Evolutionary conservation across 2,888 invertebrate species (phyloP), one percentile per base, ranked within the genome.

Genomic region (Euclidia mi): DNA sequence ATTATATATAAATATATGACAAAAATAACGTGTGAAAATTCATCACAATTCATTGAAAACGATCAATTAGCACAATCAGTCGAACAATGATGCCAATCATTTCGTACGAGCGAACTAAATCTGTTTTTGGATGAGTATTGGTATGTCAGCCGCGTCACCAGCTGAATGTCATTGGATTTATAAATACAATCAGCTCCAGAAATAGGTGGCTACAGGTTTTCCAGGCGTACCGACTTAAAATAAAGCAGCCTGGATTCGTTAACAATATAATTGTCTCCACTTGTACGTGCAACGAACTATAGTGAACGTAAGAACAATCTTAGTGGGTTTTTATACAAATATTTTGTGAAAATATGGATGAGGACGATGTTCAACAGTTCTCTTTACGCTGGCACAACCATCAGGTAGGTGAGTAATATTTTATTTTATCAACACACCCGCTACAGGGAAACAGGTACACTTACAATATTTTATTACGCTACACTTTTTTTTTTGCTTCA

Each of bases 371-470:
- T 78, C 97, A 97, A 90, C 97, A 97, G 89, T 97, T 97, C 92
- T 97, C 97, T 89, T 95, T 98, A 82, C 96, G 97, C 88, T 98
- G 97, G 97, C 97, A 97, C 92, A 97, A 97, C 91, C 97, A 96
- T 90, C 96, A 96, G 95, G 96, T 96, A 95, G 95, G 95, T 91
- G 85, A 93, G 94, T 94, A 92, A 78, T 87, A 82, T 70, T 82
- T 82, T 86, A 80, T 78, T 80, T 75, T 78, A 63, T 70, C 74
- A 72, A 83, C 79, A 89, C 87, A 87, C 85, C 79, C 82, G 86
- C 85, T 53, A 62, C 66, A 76, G 75, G 62, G 78, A 69, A 65
- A 68, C 75, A 72, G 78, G 66, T 76, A 76, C 75, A 76, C 75
- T 62, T 55, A 72, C 75, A 74, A 32, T 14, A 44, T 53, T 65